These are phyloP conservation scores for Marmota flaviventris DNA, from an alignment of 2,113 vertebrate genomes.

Conservation along the genomic window DNA sequence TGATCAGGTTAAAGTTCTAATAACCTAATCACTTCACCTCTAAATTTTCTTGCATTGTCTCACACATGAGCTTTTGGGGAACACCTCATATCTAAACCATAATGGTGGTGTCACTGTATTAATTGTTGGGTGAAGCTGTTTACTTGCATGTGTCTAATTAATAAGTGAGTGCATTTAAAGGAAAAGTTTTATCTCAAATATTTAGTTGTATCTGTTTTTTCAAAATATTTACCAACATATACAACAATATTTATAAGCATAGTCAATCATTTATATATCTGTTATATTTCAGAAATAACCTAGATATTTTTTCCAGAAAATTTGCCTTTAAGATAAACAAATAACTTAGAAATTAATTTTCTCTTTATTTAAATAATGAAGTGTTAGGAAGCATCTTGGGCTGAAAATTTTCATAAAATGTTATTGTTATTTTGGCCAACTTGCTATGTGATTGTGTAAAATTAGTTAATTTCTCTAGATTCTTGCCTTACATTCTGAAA, in stretches of 20 bases:
- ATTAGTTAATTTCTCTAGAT: not conserved
- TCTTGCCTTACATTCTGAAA: not conserved
- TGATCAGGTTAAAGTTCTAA: too few species aligned
- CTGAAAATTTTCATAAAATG: not conserved
- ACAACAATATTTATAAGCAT: not conserved
- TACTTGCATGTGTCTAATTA: not conserved
- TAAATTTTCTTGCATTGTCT: too few species aligned
- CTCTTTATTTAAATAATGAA: not conserved
- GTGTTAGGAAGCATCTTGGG: not conserved
- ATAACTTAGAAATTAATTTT: constrained; percentile 37
- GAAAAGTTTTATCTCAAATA: not conserved
- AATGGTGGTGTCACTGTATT: not conserved
- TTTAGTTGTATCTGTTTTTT: not conserved
- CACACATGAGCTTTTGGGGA: too few species aligned
- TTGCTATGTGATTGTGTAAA: not conserved
- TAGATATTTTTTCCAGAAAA: not conserved
- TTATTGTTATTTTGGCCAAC: constrained; percentile 29
- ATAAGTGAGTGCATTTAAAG: not conserved
- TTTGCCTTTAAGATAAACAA: not conserved
- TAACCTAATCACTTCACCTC: too few species aligned
- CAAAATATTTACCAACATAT: not conserved
- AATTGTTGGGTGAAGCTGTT: not conserved
- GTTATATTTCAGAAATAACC: not conserved
- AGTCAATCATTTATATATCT: not conserved
- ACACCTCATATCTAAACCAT: too few species aligned